A percentile compares a stretch with the other conserved stretches of the same genome.
Evolutionary conservation across 2,797 vertebrate genomes (phyloP).

Genomic region (Myotis myotis): DNA sequence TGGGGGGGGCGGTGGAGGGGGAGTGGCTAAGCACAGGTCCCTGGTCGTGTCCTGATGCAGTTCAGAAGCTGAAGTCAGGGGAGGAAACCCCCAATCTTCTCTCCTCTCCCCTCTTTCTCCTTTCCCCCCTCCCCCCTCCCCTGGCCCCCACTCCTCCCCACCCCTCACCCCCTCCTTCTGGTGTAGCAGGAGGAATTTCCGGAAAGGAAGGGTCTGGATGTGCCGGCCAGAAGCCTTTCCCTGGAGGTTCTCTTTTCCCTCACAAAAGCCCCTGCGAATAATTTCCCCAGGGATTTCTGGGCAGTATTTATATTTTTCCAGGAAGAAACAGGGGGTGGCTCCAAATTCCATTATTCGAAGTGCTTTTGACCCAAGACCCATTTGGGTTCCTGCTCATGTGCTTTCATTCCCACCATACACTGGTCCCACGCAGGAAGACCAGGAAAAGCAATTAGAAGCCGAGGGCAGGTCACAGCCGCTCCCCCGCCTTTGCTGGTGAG

Average conservation of each 20-base stretch:
- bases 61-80: not conserved
- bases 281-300: conserved; percentile 26
- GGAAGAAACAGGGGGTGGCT: not conserved
- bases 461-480: not conserved
- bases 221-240: not conserved
- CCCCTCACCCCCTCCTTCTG: not conserved
- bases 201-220: not conserved
- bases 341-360: not conserved
- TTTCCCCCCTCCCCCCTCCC: not conserved
- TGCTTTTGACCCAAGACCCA: not conserved
- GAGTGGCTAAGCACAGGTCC: not conserved
- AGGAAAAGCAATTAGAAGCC: not conserved
- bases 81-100: not conserved
- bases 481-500: rapidly evolving
- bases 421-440: not conserved
- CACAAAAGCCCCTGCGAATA: not conserved
- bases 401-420: not conserved
- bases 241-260: not conserved
- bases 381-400: not conserved
- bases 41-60: not conserved
- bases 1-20: not conserved
- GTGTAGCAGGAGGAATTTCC: not conserved
- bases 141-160: not conserved
- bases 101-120: not conserved
- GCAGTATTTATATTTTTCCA: not conserved